phyloP scores from a whole-genome alignment of 2,888 invertebrate species.

The Hedychridium roseum region DNA sequence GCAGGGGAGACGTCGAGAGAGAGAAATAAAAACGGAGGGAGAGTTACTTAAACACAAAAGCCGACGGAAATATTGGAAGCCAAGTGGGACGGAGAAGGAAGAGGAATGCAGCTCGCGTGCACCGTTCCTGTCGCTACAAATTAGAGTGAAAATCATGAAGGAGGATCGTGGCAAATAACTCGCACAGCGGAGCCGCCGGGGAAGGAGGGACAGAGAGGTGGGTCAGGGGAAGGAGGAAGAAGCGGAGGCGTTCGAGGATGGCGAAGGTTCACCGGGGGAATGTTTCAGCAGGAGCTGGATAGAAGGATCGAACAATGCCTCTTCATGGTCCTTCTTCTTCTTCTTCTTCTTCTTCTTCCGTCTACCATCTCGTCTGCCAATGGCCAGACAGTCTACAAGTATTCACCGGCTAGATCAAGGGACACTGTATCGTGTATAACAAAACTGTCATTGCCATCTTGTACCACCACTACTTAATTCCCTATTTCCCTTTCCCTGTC shows the following conservation, averaged over 20 bases:
- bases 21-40: conserved; percentile 8
- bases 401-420: too few relatives aligned
- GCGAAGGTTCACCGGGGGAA: conserved; percentile 7
- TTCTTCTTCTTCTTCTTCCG: conserved; percentile 9
- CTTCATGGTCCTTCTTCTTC: conserved; percentile 16
- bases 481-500: conserved; percentile 8
- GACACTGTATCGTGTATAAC: too few relatives aligned
- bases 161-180: conserved; percentile 61
- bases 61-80: too few relatives aligned
- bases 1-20: conserved; percentile 10
- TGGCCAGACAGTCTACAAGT: too few relatives aligned
- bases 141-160: conserved; percentile 61
- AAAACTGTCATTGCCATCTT: too few relatives aligned
- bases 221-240: too few relatives aligned
- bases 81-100: conserved; percentile 7
- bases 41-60: too few relatives aligned
- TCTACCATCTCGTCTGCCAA: conserved; percentile 7
- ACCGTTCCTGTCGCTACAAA: conserved; percentile 61
- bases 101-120: conserved; percentile 57
- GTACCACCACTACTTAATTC: too few relatives aligned
- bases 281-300: conserved; percentile 9
- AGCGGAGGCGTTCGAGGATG: conserved; percentile 7
- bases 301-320: conserved; percentile 15
- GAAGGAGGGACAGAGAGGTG: too few relatives aligned
- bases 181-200: conserved; percentile 59